Evolutionary conservation across 2,797 vertebrate genomes (phyloP).

Genomic region (Liasis olivaceus): DNA sequence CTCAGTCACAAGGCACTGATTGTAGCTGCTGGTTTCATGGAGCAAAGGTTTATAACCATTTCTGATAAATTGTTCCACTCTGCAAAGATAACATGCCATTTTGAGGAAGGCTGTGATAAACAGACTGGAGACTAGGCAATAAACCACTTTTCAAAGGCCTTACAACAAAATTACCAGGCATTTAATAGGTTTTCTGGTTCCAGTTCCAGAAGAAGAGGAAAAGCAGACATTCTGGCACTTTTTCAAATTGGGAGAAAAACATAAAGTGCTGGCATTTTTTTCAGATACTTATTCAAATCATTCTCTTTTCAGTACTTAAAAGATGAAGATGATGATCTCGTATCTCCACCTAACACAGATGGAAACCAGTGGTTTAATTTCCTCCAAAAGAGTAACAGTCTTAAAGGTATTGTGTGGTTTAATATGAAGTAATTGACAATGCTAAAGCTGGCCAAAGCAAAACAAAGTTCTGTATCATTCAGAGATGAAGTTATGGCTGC

Average conservation of each 20-base stretch:
- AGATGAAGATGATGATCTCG: slow-evolving; percentile 96
- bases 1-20: background rate
- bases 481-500: background rate
- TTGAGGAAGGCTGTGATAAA: background rate
- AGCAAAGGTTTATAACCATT: slow-evolving; percentile 5
- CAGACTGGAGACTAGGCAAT: background rate
- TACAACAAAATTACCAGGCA: background rate
- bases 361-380: slow-evolving; percentile 98
- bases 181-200: slow-evolving; percentile 4
- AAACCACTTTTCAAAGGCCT: slow-evolving; percentile 14
- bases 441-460: background rate
- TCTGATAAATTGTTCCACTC: slow-evolving; percentile 10
- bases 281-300: slow-evolving; percentile 7
- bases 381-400: slow-evolving; percentile 84
- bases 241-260: background rate
- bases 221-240: background rate
- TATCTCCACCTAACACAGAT: slow-evolving; percentile 92
- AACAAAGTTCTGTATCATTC: background rate
- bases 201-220: background rate
- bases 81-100: slow-evolving; percentile 10
- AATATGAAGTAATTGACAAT: background rate
- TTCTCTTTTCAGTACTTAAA: slow-evolving; percentile 87
- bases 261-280: background rate
- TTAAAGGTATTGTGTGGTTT: slow-evolving; percentile 81
- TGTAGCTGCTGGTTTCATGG: background rate